Evolutionary conservation across 2,888 invertebrate genomes (phyloP).

Genomic region (Tetragonisca angustula): DNA sequence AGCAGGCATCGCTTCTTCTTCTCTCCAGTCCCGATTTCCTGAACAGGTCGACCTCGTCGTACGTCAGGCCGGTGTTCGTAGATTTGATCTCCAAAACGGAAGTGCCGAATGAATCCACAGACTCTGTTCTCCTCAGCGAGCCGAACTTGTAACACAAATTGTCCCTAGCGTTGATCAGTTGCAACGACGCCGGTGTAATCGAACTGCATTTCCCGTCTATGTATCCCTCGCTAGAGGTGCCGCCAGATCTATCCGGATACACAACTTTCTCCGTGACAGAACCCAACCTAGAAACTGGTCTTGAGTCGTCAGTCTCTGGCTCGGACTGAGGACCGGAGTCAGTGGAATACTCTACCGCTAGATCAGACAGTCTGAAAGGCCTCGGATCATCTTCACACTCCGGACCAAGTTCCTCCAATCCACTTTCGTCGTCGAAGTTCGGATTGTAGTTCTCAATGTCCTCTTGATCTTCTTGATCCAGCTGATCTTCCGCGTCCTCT

Average conservation of each 20-base stretch:
- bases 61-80: slow-evolving; percentile 24
- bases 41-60: slow-evolving; percentile 33
- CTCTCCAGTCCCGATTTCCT: slow-evolving; percentile 42
- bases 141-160: slow-evolving; percentile 52
- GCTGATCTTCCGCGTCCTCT: not conserved
- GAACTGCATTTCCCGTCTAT: slow-evolving; percentile 65
- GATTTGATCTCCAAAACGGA: slow-evolving; percentile 31
- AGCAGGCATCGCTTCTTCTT: slow-evolving; percentile 74
- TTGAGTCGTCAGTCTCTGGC: slow-evolving; percentile 79
- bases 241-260: slow-evolving; percentile 75
- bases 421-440: slow-evolving; percentile 69
- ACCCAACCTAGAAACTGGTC: slow-evolving; percentile 78
- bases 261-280: slow-evolving; percentile 76
- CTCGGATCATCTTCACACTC: slow-evolving; percentile 70
- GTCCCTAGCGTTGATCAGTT: slow-evolving; percentile 41
- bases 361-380: slow-evolving; percentile 79
- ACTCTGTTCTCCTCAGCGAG: slow-evolving; percentile 53
- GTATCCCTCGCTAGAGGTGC: slow-evolving; percentile 75
- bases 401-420: slow-evolving; percentile 66
- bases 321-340: slow-evolving; percentile 82
- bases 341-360: slow-evolving; percentile 79
- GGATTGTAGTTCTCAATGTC: slow-evolving; percentile 65
- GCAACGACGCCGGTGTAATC: slow-evolving; percentile 63
- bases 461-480: slow-evolving; percentile 66
- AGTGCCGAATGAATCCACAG: slow-evolving; percentile 37